phyloP scores from a whole-genome alignment of 2,888 invertebrate genomes.

The Campaea margaritaria region DNA sequence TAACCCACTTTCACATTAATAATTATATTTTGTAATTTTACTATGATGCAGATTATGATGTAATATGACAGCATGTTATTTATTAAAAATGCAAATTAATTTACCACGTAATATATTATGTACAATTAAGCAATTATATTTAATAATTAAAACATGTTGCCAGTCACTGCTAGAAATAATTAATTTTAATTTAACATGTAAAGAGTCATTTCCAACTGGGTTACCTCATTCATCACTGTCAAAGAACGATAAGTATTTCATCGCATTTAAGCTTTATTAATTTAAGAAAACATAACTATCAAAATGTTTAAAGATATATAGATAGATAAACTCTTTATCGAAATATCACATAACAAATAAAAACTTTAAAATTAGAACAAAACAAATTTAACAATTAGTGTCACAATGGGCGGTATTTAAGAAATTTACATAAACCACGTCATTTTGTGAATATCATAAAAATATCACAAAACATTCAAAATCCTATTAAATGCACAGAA shows the following conservation, averaged over 20 bases:
- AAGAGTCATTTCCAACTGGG: slow-evolving; percentile 32
- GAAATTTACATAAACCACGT: slow-evolving; percentile 23
- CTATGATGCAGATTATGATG: too few relatives aligned
- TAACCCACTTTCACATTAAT: too few relatives aligned
- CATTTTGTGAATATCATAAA: slow-evolving; percentile 9
- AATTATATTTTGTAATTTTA: too few relatives aligned
- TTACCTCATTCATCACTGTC: slow-evolving; percentile 52
- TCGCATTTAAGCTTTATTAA: slow-evolving; percentile 36
- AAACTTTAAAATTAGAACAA: too few relatives aligned
- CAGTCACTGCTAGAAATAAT: slow-evolving; percentile 10
- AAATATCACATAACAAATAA: too few relatives aligned
- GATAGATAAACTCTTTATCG: too few relatives aligned
- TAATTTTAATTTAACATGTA: slow-evolving; percentile 23
- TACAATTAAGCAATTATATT: slow-evolving; percentile 16
- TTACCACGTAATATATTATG: not conserved
- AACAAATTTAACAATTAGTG: too few relatives aligned
- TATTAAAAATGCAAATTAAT: too few relatives aligned
- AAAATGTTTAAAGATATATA: slow-evolving; percentile 23
- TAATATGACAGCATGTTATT: not conserved
- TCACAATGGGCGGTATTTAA: too few relatives aligned
- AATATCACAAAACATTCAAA: slow-evolving; percentile 30
- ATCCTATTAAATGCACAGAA: slow-evolving; percentile 20
- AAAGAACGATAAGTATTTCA: slow-evolving; percentile 49
- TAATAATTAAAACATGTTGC: slow-evolving; percentile 21
- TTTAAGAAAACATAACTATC: slow-evolving; percentile 31